Evolutionary conservation across 2,797 vertebrate species (phyloP).

Genomic region (Eurystomus glaucurus): DNA sequence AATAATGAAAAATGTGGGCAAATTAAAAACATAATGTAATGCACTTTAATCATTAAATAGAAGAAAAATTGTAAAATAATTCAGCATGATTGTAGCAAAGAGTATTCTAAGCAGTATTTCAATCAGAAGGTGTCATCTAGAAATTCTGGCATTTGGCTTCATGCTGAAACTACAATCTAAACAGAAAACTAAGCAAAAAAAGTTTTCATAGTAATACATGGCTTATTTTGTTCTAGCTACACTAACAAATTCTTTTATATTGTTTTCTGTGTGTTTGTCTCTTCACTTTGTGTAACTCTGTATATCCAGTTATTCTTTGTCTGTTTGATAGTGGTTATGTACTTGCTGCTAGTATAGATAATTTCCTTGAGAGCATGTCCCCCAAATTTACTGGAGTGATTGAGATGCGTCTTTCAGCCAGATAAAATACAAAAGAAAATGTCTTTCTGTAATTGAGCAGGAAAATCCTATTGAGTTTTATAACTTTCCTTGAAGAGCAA

Average conservation of each 20-base stretch:
- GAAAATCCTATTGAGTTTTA: conserved; percentile 13
- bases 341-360: not conserved
- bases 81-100: rapidly evolving
- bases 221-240: not conserved
- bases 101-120: not conserved
- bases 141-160: not conserved
- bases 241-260: not conserved
- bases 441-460: not conserved
- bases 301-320: not conserved
- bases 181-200: not conserved
- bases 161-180: not conserved
- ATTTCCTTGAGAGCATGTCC: not conserved
- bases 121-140: not conserved
- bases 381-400: not conserved
- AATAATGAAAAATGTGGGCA: not conserved
- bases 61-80: not conserved
- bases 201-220: not conserved
- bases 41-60: not conserved
- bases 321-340: not conserved
- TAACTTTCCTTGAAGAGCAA: conserved; percentile 1
- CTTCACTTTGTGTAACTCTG: not conserved
- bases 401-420: not conserved
- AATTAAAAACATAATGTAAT: not conserved
- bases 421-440: not conserved
- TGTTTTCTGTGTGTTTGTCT: not conserved